Percentiles rank a stretch among this genome's conserved stretches.
These are phyloP conservation scores for Coreius guichenoti DNA, from an alignment of 2,797 vertebrate species.

Conservation along the genomic window DNA sequence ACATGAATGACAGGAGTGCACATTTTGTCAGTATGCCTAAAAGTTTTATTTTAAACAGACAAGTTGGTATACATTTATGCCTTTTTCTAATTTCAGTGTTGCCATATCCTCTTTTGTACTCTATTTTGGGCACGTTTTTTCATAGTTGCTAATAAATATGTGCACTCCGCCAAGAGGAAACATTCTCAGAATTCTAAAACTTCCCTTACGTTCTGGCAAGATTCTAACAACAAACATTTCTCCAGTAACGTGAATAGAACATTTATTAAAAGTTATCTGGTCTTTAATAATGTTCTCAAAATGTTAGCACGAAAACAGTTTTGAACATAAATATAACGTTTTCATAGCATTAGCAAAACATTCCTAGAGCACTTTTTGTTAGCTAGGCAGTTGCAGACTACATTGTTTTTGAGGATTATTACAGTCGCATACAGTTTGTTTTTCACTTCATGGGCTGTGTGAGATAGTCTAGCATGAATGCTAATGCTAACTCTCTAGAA, in stretches of 20 bases:
- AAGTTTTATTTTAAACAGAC: slow-evolving; percentile 7
- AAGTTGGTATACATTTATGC: not conserved
- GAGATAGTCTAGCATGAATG: not conserved
- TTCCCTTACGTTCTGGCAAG: too few relatives aligned
- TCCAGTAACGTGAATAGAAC: not conserved
- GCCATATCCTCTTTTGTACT: not conserved
- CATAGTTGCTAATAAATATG: not conserved
- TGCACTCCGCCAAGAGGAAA: not conserved
- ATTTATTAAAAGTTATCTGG: not conserved
- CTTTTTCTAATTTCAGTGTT: not conserved
- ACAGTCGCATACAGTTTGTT: not conserved
- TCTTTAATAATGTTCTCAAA: not conserved
- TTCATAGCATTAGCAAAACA: not conserved
- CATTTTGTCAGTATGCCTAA: slow-evolving; percentile 7
- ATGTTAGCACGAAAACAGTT: not conserved
- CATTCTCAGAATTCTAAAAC: too few relatives aligned
- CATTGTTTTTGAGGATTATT: not conserved
- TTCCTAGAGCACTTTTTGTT: not conserved
- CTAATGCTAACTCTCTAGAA: not conserved
- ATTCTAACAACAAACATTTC: not conserved
- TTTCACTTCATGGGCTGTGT: not conserved
- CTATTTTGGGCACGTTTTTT: not conserved
- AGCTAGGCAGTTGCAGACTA: not conserved
- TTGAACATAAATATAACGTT: not conserved
- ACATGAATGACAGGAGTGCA: not conserved